Evolutionary conservation across 2,888 invertebrate genomes (phyloP).

Genomic region (Chalcis sispes): DNA sequence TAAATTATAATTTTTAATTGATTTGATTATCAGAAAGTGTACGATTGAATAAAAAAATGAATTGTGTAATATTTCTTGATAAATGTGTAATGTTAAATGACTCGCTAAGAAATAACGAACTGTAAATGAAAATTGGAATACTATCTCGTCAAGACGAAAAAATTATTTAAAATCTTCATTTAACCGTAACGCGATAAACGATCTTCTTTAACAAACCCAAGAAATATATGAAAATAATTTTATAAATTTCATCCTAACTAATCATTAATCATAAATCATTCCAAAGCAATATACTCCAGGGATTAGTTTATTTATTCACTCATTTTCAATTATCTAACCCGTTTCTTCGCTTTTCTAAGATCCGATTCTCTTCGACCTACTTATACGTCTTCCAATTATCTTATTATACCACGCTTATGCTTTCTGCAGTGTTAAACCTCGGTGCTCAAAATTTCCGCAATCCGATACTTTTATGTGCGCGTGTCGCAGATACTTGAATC

Average conservation of each 20-base stretch:
- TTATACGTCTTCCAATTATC: slow-evolving; percentile 52
- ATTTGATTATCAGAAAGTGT: too few relatives aligned
- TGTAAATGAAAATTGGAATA: slow-evolving; percentile 24
- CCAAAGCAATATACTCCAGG: neutral
- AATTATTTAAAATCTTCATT: slow-evolving; percentile 6
- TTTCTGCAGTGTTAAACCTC: neutral
- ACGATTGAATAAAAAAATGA: too few relatives aligned
- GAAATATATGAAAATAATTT: neutral
- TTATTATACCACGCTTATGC: slow-evolving; percentile 38
- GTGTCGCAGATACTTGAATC: neutral
- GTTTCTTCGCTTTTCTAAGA: slow-evolving; percentile 10
- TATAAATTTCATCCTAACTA: neutral
- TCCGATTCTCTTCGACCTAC: slow-evolving; percentile 45
- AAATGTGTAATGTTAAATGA: too few relatives aligned
- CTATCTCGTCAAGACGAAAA: slow-evolving; percentile 32
- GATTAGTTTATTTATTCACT: neutral
- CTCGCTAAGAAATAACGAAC: neutral
- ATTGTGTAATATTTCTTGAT: too few relatives aligned
- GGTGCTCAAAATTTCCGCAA: slow-evolving; percentile 14
- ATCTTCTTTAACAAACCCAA: neutral
- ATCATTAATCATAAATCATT: neutral
- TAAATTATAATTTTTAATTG: too few relatives aligned
- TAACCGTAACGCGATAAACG: slow-evolving; percentile 12
- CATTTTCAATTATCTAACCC: slow-evolving; percentile 15
- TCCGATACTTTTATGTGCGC: slow-evolving; percentile 1